A percentile compares a stretch with the other conserved stretches of the same genome.
Conservation (phyloP, 2,888 invertebrate species). For the Aspidiotus destructor region DNA sequence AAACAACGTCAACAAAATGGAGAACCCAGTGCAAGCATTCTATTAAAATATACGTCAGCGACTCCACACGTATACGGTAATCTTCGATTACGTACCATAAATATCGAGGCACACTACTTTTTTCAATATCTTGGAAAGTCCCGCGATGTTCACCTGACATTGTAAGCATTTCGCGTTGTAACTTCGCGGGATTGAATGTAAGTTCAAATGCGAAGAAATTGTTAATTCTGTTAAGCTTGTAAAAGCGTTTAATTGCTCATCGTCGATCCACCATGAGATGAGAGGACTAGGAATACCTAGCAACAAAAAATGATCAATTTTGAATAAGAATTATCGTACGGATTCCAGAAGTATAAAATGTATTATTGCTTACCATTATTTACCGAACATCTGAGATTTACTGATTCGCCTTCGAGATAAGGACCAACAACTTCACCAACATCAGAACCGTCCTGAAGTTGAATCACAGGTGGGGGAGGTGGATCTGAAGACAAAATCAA, state of each 20-base stretch:
- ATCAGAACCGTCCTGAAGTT: conserved; percentile 21
- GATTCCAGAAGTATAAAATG: too few relatives aligned
- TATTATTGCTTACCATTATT: conserved; percentile 58
- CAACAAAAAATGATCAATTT: conserved; percentile 35
- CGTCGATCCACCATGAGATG: conserved; percentile 74
- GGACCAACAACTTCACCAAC: conserved; percentile 63
- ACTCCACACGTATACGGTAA: too few relatives aligned
- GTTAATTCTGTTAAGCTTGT: conserved; percentile 49
- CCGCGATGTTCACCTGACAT: conserved; percentile 66
- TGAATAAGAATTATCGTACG: conserved; percentile 13
- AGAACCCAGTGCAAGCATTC: too few relatives aligned
- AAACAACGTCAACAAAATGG: too few relatives aligned
- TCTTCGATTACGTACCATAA: conserved; percentile 45
- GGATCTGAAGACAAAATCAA: background rate
- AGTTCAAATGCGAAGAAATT: conserved; percentile 65
- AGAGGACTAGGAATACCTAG: conserved; percentile 70
- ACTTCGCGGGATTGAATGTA: conserved; percentile 60
- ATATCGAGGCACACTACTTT: conserved; percentile 69
- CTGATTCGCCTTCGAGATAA: conserved; percentile 73
- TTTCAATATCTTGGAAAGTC: conserved; percentile 56
- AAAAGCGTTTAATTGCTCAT: conserved; percentile 60
- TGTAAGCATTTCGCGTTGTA: conserved; percentile 64
- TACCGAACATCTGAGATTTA: conserved; percentile 75
- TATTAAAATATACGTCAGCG: too few relatives aligned
- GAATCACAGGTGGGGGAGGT: conserved; percentile 18